These are phyloP conservation scores for Acanthosoma haemorrhoidale DNA, from an alignment of 2,888 invertebrate genomes.

Conservation along the genomic window DNA sequence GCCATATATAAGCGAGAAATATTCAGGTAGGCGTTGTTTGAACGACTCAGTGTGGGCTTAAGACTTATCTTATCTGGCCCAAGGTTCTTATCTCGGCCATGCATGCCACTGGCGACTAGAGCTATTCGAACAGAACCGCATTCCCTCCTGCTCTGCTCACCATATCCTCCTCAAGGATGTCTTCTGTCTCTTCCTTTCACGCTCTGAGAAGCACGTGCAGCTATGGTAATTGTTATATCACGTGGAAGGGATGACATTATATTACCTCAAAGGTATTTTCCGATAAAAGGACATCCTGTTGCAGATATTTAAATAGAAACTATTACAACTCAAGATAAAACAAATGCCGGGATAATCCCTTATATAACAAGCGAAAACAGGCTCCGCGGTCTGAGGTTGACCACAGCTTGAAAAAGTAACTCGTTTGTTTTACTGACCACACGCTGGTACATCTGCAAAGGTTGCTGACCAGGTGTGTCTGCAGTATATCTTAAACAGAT, in stretches of 20 bases:
- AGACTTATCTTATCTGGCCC: not conserved
- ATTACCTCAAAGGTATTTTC: no score
- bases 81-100: not conserved
- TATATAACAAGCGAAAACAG: no score
- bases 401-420: not conserved
- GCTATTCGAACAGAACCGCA: not conserved
- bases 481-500: no score
- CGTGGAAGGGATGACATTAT: no score
- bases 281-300: no score
- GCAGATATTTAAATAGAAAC: no score
- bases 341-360: no score
- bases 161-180: no score
- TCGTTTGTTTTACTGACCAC: constrained; percentile 1
- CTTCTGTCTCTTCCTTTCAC: not conserved
- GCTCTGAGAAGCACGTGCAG: no score
- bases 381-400: not conserved
- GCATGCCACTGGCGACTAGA: not conserved
- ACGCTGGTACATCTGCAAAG: not conserved
- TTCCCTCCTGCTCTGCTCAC: not conserved
- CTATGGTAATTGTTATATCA: no score
- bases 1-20: not conserved
- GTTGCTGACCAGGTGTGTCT: not conserved
- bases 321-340: no score
- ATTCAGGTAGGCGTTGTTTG: not conserved
- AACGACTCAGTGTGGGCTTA: not conserved